Evolutionary conservation across 2,888 invertebrate species (phyloP).

Genomic region (Hirtodrosophila duncani): DNA sequence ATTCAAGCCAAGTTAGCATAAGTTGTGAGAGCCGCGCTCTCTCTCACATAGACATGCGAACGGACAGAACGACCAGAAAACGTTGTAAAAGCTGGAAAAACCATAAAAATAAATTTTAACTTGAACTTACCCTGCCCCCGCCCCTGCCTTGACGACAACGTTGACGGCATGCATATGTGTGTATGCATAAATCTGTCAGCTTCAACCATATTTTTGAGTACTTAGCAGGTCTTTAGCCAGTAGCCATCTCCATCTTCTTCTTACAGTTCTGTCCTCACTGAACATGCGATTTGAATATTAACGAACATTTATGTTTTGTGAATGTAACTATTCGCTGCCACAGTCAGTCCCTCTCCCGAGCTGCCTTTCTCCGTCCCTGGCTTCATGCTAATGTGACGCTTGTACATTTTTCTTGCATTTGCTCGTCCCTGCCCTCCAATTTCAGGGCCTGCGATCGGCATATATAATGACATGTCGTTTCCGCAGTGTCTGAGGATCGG

Average conservation of each 20-base stretch:
- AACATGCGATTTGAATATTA: conserved; percentile 54
- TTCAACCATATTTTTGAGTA: neutral
- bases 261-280: neutral
- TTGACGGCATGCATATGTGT: neutral
- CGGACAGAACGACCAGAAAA: conserved; percentile 48
- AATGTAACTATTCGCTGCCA: conserved; percentile 42
- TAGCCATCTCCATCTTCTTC: neutral
- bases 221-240: conserved; percentile 7
- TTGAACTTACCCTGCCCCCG: conserved; percentile 63
- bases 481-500: conserved; percentile 40
- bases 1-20: conserved; percentile 7
- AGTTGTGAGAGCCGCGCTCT: conserved; percentile 1
- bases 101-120: conserved; percentile 65
- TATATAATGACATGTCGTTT: conserved; percentile 51
- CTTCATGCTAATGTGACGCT: conserved; percentile 21
- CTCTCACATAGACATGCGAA: neutral
- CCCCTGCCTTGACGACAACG: conserved; percentile 14
- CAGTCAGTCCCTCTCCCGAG: too few species aligned
- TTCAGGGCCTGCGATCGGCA: conserved; percentile 43
- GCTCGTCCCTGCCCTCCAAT: conserved; percentile 13
- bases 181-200: neutral
- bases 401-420: conserved; percentile 54
- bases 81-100: conserved; percentile 23
- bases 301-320: conserved; percentile 38
- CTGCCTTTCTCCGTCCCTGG: too few species aligned